These are phyloP conservation scores for Apamea sordens DNA, from an alignment of 2,888 invertebrate species.

Conservation along the genomic window DNA sequence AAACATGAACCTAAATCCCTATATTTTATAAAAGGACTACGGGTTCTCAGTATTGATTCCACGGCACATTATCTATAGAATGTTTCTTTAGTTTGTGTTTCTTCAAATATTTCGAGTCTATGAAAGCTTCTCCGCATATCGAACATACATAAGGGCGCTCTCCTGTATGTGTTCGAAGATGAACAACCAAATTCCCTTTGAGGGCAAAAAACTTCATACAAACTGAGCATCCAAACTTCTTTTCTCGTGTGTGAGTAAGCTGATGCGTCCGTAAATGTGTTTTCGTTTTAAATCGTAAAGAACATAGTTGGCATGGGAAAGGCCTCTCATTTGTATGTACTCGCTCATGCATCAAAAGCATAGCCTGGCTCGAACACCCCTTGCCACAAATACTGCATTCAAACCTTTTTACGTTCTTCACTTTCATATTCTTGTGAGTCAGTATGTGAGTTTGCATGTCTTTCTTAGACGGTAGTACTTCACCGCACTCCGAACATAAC, in stretches of 20 bases:
- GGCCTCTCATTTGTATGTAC: constrained; percentile 89
- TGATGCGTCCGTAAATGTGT: constrained; percentile 88
- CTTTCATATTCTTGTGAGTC: constrained; percentile 77
- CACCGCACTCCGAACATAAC: constrained; percentile 83
- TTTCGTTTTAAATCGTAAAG: constrained; percentile 87
- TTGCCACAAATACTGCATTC: constrained; percentile 86
- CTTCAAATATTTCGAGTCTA: constrained; percentile 89
- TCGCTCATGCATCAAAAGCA: constrained; percentile 88
- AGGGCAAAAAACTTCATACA: constrained; percentile 89
- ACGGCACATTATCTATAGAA: constrained; percentile 83
- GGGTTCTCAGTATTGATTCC: constrained; percentile 80
- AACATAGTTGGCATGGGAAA: constrained; percentile 85
- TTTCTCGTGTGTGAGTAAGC: constrained; percentile 88
- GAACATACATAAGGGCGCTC: constrained; percentile 87
- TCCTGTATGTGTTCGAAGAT: constrained; percentile 88
- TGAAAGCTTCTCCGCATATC: constrained; percentile 86
- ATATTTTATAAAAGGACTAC: constrained; percentile 37
- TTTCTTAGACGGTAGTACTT: constrained; percentile 79
- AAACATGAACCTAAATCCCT: background rate
- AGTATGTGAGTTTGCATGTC: constrained; percentile 80
- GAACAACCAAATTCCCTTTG: constrained; percentile 88
- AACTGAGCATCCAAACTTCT: constrained; percentile 88
- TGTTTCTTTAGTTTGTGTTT: constrained; percentile 88
- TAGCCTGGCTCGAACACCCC: constrained; percentile 87
- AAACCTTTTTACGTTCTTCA: constrained; percentile 80